Percentiles rank a stretch among this genome's conserved stretches.
phyloP scores from a whole-genome alignment of 2,797 vertebrate species.

The Synanceia verrucosa region DNA sequence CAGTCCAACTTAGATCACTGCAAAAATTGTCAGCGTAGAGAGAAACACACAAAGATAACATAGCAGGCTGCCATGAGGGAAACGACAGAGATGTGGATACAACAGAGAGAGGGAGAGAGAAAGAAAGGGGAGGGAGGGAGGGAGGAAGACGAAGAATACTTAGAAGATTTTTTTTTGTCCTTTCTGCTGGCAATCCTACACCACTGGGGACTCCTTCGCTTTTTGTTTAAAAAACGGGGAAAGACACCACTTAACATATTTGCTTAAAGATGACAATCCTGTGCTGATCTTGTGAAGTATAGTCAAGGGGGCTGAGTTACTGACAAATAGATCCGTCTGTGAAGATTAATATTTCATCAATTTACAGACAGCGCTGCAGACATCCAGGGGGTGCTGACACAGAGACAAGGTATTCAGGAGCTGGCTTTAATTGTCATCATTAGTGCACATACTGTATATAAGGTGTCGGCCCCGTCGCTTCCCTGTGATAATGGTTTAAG shows the following conservation, averaged over 20 bases:
- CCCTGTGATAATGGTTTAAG: slow-evolving; percentile 51
- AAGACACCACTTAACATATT: slow-evolving; percentile 98
- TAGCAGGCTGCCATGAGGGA: slow-evolving; percentile 94
- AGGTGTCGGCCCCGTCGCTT: slow-evolving; percentile 70
- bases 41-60: slow-evolving; percentile 99
- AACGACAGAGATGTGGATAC: slow-evolving; percentile 70
- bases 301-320: slow-evolving; percentile 87
- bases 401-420: slow-evolving; percentile 89
- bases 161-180: slow-evolving; percentile 80
- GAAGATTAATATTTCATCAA: slow-evolving; percentile 92
- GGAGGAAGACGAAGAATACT: slow-evolving; percentile 66
- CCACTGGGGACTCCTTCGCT: slow-evolving; percentile 90
- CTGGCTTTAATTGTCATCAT: slow-evolving; percentile 95
- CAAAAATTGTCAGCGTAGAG: slow-evolving; percentile 96
- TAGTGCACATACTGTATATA: slow-evolving; percentile 71
- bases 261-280: slow-evolving; percentile 96
- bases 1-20: slow-evolving; percentile 99
- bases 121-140: not conserved
- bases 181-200: slow-evolving; percentile 90
- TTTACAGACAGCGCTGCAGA: slow-evolving; percentile 89
- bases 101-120: slow-evolving; percentile 55
- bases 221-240: slow-evolving; percentile 91
- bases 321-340: slow-evolving; percentile 93
- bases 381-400: slow-evolving; percentile 88
- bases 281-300: slow-evolving; percentile 90